A percentile compares a stretch with the other conserved stretches of the same genome.
Evolutionary conservation across 2,797 vertebrate species (phyloP).

Genomic region (Otus scops): DNA sequence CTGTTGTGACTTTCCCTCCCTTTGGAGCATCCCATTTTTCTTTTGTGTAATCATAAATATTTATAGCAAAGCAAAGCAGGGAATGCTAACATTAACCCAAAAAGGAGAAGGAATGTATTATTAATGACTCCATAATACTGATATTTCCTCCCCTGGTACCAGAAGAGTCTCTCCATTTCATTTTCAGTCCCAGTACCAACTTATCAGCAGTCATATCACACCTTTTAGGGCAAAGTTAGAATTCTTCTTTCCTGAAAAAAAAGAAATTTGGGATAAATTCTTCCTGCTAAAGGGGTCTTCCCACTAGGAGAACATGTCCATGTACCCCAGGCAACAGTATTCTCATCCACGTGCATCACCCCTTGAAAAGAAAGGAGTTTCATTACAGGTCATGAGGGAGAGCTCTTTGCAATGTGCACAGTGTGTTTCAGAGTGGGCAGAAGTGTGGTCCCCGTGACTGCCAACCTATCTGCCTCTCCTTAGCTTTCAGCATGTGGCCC

Average conservation of each 20-base stretch:
- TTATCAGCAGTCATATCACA: background rate
- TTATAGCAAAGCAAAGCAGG: conserved; percentile 20
- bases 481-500: background rate
- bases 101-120: conserved; percentile 24
- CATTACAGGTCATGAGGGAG: background rate
- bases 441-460: background rate
- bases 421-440: background rate
- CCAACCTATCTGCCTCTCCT: background rate
- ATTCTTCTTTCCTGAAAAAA: background rate
- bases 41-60: conserved; percentile 50
- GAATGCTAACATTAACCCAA: conserved; percentile 27
- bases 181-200: background rate
- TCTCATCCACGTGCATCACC: background rate
- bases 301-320: background rate
- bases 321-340: background rate
- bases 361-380: background rate
- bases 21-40: conserved; percentile 17
- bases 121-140: background rate
- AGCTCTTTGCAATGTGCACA: background rate
- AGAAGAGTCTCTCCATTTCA: background rate
- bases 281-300: background rate
- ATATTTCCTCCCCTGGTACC: background rate
- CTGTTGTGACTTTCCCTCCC: conserved; percentile 4
- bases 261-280: background rate
- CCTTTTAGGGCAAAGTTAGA: background rate